A percentile compares a stretch with the other conserved stretches of the same genome.
phyloP scores from a whole-genome alignment of 2,888 invertebrate genomes.

The Phaedon cochleariae region DNA sequence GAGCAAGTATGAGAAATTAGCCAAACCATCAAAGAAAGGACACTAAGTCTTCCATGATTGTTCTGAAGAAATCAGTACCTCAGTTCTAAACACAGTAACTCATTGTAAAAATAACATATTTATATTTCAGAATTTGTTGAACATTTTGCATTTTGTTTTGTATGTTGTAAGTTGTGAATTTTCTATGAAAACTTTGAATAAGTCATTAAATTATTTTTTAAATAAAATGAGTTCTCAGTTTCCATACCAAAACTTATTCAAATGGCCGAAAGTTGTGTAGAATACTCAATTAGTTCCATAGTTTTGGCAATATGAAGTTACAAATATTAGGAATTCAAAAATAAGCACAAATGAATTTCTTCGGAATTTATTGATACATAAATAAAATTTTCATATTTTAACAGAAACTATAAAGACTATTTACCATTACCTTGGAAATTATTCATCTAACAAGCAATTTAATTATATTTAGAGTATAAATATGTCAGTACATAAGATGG shows the following conservation, averaged over 20 bases:
- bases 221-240: neutral
- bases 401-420: neutral
- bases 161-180: slow-evolving; percentile 14
- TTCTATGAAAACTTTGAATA: slow-evolving; percentile 7
- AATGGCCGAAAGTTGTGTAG: too few species aligned
- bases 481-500: neutral
- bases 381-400: neutral
- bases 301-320: too few species aligned
- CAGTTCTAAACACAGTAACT: slow-evolving; percentile 12
- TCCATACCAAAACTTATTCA: too few species aligned
- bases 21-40: slow-evolving; percentile 73
- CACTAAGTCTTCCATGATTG: slow-evolving; percentile 22
- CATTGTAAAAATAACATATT: slow-evolving; percentile 20
- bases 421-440: neutral
- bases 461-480: neutral
- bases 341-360: neutral
- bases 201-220: slow-evolving; percentile 20
- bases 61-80: neutral
- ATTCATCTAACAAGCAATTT: neutral
- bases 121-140: slow-evolving; percentile 8
- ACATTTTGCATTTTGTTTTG: slow-evolving; percentile 2
- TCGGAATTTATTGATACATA: neutral
- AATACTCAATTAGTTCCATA: neutral
- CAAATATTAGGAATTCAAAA: neutral
- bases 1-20: slow-evolving; percentile 88